Evolutionary conservation across 2,113 vertebrate species (phyloP).

Genomic region (Vulpes ferrilata): DNA sequence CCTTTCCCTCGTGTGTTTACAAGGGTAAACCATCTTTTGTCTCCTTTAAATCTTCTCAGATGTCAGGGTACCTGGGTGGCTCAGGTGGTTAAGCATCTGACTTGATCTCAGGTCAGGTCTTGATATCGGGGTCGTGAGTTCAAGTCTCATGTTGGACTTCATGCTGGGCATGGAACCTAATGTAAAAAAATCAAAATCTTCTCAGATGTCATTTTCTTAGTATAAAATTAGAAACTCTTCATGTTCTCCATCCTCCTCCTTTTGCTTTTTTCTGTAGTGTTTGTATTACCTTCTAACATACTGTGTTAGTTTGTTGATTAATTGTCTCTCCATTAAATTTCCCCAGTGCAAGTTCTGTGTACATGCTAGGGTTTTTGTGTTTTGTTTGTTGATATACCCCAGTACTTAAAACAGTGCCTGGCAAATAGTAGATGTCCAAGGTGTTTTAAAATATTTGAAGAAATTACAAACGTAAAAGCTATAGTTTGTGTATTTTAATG

Average conservation of each 20-base stretch:
- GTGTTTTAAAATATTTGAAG: slow-evolving; percentile 30
- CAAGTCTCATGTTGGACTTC: too few relatives aligned
- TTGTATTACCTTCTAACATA: background rate
- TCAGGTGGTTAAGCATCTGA: too few relatives aligned
- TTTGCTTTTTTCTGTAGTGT: background rate
- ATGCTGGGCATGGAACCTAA: too few relatives aligned
- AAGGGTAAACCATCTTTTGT: background rate
- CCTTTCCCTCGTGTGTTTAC: background rate
- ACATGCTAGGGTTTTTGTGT: background rate
- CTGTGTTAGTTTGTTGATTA: background rate
- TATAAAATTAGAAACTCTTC: background rate
- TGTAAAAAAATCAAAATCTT: background rate
- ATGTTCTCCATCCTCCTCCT: background rate
- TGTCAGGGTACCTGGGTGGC: too few relatives aligned
- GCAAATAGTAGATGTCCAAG: background rate
- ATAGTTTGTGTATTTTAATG: background rate
- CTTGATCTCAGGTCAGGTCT: too few relatives aligned
- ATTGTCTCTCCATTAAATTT: background rate
- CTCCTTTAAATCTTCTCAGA: background rate
- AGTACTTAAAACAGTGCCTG: background rate
- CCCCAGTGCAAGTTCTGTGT: background rate
- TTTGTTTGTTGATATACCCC: background rate
- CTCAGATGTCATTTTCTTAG: background rate
- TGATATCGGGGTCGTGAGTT: too few relatives aligned
- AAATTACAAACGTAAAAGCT: background rate